These are phyloP conservation scores for Dendrocopos noguchii DNA, from an alignment of 2,113 vertebrate genomes.

Conservation along the genomic window DNA sequence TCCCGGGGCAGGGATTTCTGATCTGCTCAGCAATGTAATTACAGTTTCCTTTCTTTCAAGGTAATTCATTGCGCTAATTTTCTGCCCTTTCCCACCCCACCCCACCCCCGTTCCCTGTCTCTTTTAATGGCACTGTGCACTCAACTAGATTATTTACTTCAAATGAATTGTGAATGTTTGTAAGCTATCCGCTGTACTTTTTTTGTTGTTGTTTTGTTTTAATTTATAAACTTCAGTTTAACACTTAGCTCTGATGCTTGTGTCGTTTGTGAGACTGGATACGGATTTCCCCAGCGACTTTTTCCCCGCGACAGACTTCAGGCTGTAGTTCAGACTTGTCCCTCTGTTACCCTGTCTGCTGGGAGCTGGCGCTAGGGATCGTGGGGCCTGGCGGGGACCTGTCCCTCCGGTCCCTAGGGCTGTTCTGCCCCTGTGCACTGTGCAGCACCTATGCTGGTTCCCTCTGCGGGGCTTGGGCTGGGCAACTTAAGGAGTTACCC, in stretches of 20 bases:
- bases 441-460: neutral
- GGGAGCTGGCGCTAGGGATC: neutral
- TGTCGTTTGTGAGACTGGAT: conserved; percentile 50
- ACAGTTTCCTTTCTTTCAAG: conserved; percentile 12
- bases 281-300: neutral
- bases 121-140: conserved; percentile 76
- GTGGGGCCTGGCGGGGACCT: neutral
- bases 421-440: accelerated
- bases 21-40: conserved; percentile 32
- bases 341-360: neutral
- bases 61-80: neutral
- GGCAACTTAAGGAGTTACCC: accelerated
- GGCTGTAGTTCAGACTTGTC: neutral
- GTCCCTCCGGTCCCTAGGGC: neutral
- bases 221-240: conserved; percentile 83
- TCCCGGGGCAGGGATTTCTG: neutral
- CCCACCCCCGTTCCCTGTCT: neutral
- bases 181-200: conserved; percentile 72
- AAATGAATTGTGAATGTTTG: conserved; percentile 76
- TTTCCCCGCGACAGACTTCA: neutral
- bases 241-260: neutral
- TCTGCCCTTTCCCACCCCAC: neutral
- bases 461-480: neutral
- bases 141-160: conserved; percentile 75
- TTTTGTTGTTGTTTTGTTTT: conserved; percentile 40